Evolutionary conservation across 2,797 vertebrate genomes (phyloP).

Genomic region (Lutjanus argentimaculatus): DNA sequence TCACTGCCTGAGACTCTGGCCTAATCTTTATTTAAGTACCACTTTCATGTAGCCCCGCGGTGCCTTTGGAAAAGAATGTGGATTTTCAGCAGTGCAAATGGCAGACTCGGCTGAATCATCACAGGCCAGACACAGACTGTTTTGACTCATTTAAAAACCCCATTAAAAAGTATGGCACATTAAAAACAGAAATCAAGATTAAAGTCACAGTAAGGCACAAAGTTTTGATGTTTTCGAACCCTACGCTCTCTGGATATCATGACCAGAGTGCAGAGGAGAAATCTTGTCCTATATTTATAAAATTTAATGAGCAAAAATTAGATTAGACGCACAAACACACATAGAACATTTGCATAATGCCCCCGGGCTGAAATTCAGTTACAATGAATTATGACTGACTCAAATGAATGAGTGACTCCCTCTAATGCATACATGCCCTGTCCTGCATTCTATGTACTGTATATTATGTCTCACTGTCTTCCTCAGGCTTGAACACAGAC

Average conservation of each 20-base stretch:
- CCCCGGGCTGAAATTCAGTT: conserved; percentile 63
- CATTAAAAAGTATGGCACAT: conserved; percentile 12
- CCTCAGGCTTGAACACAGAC: conserved; percentile 1
- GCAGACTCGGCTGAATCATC: conserved; percentile 25
- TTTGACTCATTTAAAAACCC: conserved; percentile 27
- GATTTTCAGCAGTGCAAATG: conserved; percentile 32
- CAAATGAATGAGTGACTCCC: conserved; percentile 53
- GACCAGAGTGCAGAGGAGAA: conserved; percentile 25
- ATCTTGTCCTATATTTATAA: conserved; percentile 57
- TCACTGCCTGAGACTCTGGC: conserved; percentile 20
- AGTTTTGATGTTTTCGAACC: conserved; percentile 8
- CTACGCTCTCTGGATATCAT: background rate
- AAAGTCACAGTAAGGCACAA: conserved; percentile 1
- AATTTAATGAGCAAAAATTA: conserved; percentile 64
- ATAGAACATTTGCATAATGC: conserved; percentile 73
- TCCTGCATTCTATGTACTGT: conserved; percentile 8
- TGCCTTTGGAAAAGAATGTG: conserved; percentile 34
- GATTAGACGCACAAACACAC: conserved; percentile 67
- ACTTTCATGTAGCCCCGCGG: conserved; percentile 35
- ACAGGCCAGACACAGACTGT: background rate
- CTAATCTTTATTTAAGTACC: conserved; percentile 49
- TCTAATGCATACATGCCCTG: conserved; percentile 7
- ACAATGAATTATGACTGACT: conserved; percentile 57
- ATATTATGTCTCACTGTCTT: conserved; percentile 9
- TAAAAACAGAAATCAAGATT: conserved; percentile 29